Percentiles rank a stretch among this genome's conserved stretches.
These are phyloP conservation scores for Phodopus roborovskii DNA, from an alignment of 2,113 vertebrate genomes.

Conservation along the genomic window DNA sequence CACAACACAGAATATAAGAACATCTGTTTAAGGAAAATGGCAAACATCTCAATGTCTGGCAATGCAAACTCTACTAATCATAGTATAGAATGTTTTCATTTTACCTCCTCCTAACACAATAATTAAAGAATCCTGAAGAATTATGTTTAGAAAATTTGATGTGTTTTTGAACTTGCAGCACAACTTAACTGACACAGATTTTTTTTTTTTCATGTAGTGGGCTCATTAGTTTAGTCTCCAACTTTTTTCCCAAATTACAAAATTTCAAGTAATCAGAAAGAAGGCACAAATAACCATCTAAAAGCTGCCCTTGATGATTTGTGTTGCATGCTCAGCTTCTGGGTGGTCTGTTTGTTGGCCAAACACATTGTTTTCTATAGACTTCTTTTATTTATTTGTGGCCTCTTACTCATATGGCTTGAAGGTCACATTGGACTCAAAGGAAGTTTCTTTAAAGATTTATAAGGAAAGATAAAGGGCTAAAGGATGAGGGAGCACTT, in stretches of 20 bases:
- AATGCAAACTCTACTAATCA: constrained; percentile 41
- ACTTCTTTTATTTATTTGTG: constrained; percentile 30
- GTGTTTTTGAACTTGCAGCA: constrained; percentile 37
- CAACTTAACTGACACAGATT: constrained; percentile 37
- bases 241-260: constrained; percentile 57
- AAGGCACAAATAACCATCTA: constrained; percentile 62
- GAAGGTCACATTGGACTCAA: background rate
- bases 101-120: constrained; percentile 42
- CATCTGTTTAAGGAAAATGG: constrained; percentile 69
- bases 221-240: constrained; percentile 68
- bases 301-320: constrained; percentile 71
- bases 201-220: constrained; percentile 24
- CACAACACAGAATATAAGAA: constrained; percentile 43
- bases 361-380: background rate
- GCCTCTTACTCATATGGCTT: background rate
- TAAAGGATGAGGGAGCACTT: background rate
- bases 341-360: background rate
- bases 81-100: constrained; percentile 71
- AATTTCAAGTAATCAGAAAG: constrained; percentile 70
- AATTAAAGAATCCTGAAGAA: constrained; percentile 63
- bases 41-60: constrained; percentile 52
- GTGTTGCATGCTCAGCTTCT: constrained; percentile 55
- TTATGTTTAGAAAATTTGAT: constrained; percentile 56
- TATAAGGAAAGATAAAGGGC: background rate
- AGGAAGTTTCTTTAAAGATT: constrained; percentile 21